Conservation (phyloP, 2,113 vertebrate species). For the Meles meles region DNA sequence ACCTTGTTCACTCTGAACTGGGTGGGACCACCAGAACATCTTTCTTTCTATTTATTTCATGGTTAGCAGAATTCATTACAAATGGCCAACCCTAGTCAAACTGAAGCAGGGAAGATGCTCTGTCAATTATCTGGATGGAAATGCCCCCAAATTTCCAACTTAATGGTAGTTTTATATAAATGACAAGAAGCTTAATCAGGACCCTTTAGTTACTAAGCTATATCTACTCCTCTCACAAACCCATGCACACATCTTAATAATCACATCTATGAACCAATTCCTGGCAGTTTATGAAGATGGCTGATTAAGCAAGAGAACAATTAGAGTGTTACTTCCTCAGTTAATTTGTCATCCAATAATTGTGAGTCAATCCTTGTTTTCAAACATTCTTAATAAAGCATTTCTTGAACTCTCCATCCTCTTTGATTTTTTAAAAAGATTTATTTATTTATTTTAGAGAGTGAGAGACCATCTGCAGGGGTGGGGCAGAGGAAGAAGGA, state of each 20-base stretch:
- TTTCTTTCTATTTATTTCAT: neutral
- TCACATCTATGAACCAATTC: neutral
- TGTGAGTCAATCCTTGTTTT: neutral
- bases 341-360: neutral
- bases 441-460: too few species aligned
- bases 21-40: neutral
- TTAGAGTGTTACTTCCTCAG: neutral
- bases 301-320: neutral
- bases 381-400: neutral
- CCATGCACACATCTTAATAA: neutral
- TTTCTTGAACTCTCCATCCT: neutral
- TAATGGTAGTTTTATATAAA: neutral
- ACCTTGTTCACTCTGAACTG: neutral
- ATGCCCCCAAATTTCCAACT: neutral
- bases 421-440: neutral
- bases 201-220: neutral
- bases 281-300: neutral
- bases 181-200: neutral
- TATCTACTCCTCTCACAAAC: rapidly evolving
- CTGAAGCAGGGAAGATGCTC: neutral
- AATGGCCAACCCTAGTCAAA: neutral
- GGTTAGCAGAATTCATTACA: neutral
- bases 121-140: neutral
- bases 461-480: too few species aligned
- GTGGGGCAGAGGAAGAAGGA: too few species aligned